phyloP scores from a whole-genome alignment of 2,797 vertebrate genomes.

The Balearica regulorum region DNA sequence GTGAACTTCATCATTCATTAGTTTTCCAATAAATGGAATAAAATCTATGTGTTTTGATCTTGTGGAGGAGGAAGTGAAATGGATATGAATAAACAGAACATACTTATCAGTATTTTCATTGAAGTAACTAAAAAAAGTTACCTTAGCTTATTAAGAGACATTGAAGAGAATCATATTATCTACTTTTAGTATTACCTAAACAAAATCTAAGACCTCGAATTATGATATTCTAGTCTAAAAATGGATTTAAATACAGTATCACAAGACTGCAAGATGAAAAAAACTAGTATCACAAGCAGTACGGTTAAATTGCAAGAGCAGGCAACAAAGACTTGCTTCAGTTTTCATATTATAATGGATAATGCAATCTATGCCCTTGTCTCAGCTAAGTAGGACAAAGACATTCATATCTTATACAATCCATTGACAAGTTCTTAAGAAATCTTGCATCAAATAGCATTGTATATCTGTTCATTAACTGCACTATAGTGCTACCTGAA shows the following conservation, averaged over 20 bases:
- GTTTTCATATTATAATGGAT: neutral
- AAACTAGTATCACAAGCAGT: neutral
- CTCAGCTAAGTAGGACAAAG: neutral
- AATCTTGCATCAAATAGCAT: neutral
- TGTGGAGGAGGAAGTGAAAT: neutral
- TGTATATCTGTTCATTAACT: conserved; percentile 5
- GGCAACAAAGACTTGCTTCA: neutral
- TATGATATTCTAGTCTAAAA: neutral
- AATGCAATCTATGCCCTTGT: conserved; percentile 19
- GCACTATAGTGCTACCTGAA: neutral
- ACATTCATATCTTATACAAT: neutral
- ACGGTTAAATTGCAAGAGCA: neutral
- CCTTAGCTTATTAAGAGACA: neutral
- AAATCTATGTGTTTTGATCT: neutral
- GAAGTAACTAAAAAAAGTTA: neutral
- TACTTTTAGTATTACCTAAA: neutral
- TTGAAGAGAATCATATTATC: neutral
- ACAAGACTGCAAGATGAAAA: conserved; percentile 3
- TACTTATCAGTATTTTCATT: neutral
- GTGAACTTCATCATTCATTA: neutral
- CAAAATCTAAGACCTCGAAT: neutral
- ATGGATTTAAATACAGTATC: neutral
- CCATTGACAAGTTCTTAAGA: neutral
- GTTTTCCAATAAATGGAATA: neutral
- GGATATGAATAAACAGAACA: neutral